phyloP scores from a whole-genome alignment of 1,140 invertebrate genomes.

The Trichomalopsis sarcophagae region DNA sequence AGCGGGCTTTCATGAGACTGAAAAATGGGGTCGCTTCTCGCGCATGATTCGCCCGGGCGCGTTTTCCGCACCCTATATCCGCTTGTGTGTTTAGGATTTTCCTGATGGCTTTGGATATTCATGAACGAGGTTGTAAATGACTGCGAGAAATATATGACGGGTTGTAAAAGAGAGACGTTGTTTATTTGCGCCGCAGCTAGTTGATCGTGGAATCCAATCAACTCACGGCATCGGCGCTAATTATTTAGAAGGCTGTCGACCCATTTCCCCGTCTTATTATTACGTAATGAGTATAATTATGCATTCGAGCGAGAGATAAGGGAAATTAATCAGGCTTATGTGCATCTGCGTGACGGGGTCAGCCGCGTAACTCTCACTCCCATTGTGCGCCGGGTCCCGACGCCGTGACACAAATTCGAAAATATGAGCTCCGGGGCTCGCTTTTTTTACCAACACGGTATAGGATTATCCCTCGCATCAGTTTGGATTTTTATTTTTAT shows the following conservation, averaged over 20 bases:
- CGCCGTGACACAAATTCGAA: background rate
- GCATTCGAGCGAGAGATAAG: background rate
- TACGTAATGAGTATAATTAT: conserved; percentile 5
- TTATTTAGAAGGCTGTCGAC: too few species aligned
- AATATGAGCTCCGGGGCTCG: background rate
- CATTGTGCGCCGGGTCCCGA: background rate
- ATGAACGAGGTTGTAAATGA: background rate
- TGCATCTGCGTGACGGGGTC: background rate
- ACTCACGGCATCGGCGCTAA: too few species aligned
- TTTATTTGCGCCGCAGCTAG: too few species aligned
- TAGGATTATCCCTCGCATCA: background rate
- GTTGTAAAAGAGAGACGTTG: too few species aligned
- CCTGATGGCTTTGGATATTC: background rate
- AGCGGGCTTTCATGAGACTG: background rate
- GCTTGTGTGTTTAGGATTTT: background rate
- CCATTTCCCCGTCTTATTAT: background rate
- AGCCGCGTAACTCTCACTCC: background rate
- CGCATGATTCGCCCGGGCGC: too few species aligned
- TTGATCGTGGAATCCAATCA: too few species aligned
- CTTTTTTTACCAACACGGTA: background rate
- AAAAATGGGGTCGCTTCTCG: conserved; percentile 23
- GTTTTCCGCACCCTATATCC: background rate
- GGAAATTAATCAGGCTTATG: background rate
- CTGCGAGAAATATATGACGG: too few species aligned
- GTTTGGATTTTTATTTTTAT: background rate